These are phyloP conservation scores for Oithona nana DNA, from an alignment of 2,888 invertebrate genomes.

Conservation along the genomic window DNA sequence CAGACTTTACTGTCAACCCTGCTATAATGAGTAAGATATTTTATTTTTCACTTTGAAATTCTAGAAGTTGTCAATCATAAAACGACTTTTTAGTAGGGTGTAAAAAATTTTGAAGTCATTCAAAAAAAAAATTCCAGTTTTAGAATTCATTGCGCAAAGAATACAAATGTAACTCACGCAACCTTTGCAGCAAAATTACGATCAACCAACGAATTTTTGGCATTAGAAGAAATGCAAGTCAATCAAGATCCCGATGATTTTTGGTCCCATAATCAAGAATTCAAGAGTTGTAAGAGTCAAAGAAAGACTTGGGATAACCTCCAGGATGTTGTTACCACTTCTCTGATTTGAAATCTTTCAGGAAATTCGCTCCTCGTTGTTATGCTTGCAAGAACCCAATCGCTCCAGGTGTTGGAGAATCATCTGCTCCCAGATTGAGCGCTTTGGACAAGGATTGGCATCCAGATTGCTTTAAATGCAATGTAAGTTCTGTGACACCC, in stretches of 20 bases:
- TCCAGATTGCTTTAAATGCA: constrained; percentile 11
- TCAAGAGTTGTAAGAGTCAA: no score
- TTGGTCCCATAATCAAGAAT: background rate
- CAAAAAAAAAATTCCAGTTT: no score
- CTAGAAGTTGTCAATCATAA: background rate
- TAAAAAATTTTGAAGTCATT: no score
- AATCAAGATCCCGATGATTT: background rate
- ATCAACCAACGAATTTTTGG: no score
- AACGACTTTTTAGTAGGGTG: background rate
- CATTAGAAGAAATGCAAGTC: no score
- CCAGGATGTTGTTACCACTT: background rate
- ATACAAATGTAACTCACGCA: no score
- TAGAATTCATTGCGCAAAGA: no score
- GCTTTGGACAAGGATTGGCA: constrained; percentile 11
- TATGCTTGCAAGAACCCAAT: background rate
- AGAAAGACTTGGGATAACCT: no score
- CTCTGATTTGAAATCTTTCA: constrained; percentile 6
- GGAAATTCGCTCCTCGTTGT: background rate
- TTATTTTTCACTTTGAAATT: background rate
- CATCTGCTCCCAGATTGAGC: background rate
- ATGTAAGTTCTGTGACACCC: background rate
- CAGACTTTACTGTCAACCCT: background rate
- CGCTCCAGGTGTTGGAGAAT: background rate
- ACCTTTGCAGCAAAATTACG: no score
- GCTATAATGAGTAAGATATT: constrained; percentile 5